phyloP scores from a whole-genome alignment of 2,888 invertebrate genomes.

The Rhodophaea formosa region DNA sequence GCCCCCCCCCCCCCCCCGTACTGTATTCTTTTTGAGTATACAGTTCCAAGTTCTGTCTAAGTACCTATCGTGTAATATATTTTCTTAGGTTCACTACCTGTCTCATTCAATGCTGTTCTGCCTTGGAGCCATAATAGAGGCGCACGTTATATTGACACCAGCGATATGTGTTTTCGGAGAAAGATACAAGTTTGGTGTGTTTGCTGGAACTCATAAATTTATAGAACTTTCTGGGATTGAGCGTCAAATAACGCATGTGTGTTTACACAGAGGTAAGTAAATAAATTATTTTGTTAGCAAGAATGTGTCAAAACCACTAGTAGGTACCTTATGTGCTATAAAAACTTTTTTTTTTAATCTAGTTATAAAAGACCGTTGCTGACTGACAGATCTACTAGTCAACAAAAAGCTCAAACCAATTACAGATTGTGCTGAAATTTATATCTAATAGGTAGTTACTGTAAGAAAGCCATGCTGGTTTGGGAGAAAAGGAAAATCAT shows the following conservation, averaged over 20 bases:
- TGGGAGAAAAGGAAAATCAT: background rate
- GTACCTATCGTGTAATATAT: background rate
- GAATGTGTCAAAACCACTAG: no score
- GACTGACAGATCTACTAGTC: no score
- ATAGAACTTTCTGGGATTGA: constrained; percentile 44
- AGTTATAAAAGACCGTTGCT: no score
- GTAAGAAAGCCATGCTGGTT: no score
- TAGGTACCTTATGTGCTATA: no score
- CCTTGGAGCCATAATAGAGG: constrained; percentile 60
- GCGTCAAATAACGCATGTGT: constrained; percentile 54
- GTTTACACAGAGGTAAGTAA: constrained; percentile 58
- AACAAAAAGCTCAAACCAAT: no score
- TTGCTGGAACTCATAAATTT: constrained; percentile 60
- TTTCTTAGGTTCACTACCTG: constrained; percentile 55
- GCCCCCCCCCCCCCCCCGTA: no score
- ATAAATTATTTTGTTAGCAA: background rate
- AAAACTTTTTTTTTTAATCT: no score
- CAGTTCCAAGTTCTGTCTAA: no score
- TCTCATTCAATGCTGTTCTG: constrained; percentile 72
- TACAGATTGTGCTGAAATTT: no score
- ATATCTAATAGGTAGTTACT: no score
- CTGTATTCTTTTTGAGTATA: no score
- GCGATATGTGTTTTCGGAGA: constrained; percentile 65
- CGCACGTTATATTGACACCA: constrained; percentile 65
- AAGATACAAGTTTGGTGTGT: constrained; percentile 55